Evolutionary conservation across 2,888 invertebrate species (phyloP), one percentile per base, ranked within the genome.

Genomic region (Acleris emargana): DNA sequence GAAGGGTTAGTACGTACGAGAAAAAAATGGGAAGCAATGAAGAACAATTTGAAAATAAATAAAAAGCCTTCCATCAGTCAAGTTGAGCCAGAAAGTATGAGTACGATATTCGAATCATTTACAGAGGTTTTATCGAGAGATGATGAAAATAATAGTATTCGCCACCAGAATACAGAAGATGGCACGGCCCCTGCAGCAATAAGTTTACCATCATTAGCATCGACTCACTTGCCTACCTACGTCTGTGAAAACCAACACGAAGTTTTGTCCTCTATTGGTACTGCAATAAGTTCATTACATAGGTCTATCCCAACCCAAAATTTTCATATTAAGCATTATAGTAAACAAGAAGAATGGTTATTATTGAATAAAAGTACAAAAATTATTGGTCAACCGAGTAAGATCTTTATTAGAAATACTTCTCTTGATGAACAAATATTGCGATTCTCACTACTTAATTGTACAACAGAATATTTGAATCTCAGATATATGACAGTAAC

Each of bases 141-240:
- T 69, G 59, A 64, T 6, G 4, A 38, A 38, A 13, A 0, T 9
- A 32, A 13, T 1, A 74, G 68, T 64, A 75, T 75, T 17, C 72
- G 67, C 43, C 89, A 86, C 74, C 86, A 77, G 5, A 89, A 89
- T 71, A 85, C 88, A 62, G 87, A 86, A 77, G 69, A 69, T 28
- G 68, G 71, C 55, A 69, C 72, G 57, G 69, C 69, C 9, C 0
- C 32, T 55, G 69, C 71, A 5, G 4, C 55, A 13, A 13, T 3
- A 13, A 13, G 11, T 38, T 38, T 13, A 13, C 3, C 38, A 3
- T 68, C 69, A 47, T 13, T 43, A 18, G 58, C 60, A 47, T 45
- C 52, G 17, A 66, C 70, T 13, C 69, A 72, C 69, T 76, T 85
- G 54, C 89, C 86, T 45, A 49, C 70, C n/a, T 62, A 62, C 59